Conservation (phyloP, 2,113 vertebrate species). For the Lepus timidus region DNA sequence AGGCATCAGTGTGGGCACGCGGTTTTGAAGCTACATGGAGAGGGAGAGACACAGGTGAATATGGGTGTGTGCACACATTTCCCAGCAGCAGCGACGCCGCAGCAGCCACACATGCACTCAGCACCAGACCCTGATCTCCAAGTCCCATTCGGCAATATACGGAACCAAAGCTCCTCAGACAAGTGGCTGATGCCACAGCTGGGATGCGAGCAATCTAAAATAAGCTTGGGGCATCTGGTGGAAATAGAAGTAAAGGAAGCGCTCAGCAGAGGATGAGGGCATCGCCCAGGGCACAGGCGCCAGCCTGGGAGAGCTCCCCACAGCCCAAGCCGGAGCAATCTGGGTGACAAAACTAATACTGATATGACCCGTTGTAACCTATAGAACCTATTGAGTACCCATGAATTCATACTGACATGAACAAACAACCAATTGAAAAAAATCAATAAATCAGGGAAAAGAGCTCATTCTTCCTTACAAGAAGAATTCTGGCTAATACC, state of each 20-base stretch:
- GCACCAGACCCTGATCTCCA: slow-evolving; percentile 15
- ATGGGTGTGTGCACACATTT: not conserved
- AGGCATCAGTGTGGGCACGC: not conserved
- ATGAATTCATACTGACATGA: not conserved
- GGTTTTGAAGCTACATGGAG: not conserved
- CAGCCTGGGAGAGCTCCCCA: not conserved
- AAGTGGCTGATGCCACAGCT: not conserved
- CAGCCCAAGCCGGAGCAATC: not conserved
- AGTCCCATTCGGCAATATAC: not conserved
- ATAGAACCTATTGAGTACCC: not conserved
- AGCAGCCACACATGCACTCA: not conserved
- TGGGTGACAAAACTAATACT: not conserved
- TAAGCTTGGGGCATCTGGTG: not conserved
- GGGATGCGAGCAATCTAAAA: not conserved
- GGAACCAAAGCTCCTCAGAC: not conserved
- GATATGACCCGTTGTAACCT: not conserved
- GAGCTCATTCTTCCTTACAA: slow-evolving; percentile 8
- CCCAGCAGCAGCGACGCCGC: not conserved
- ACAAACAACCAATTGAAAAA: not conserved
- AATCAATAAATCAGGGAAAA: slow-evolving; percentile 3
- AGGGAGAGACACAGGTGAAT: not conserved
- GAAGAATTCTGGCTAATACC: slow-evolving; percentile 21
- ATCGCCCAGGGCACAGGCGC: not conserved
- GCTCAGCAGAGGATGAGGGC: not conserved
- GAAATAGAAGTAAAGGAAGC: slow-evolving; percentile 13